Conservation (phyloP, 2,113 vertebrate species). For the Gadus macrocephalus region DNA sequence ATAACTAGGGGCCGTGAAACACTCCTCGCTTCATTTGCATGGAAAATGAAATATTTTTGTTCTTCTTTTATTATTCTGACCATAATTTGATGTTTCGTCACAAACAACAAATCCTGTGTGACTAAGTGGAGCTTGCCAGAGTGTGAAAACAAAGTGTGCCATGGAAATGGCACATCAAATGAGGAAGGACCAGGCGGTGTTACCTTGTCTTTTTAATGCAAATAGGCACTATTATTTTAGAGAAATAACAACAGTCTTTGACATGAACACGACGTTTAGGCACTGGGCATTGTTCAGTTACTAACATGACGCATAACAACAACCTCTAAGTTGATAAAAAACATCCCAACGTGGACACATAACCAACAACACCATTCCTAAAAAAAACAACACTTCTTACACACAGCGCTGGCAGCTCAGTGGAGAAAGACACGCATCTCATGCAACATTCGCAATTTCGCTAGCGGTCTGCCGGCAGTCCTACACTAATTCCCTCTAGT, state of each 20-base stretch:
- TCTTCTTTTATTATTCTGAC: too few relatives aligned
- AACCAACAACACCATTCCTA: conserved; percentile 44
- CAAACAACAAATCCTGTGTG: too few relatives aligned
- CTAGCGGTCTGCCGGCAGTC: conserved; percentile 61
- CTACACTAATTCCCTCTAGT: conserved; percentile 60
- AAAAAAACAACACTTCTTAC: conserved; percentile 39
- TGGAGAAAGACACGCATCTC: conserved; percentile 46
- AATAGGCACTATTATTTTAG: conserved; percentile 57
- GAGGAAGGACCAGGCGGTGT: conserved; percentile 49
- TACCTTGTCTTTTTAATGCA: conserved; percentile 64
- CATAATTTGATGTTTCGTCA: too few relatives aligned
- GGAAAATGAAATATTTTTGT: too few relatives aligned
- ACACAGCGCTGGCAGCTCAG: conserved; percentile 30
- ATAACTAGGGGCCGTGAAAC: too few relatives aligned
- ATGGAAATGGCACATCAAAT: conserved; percentile 33
- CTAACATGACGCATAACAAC: not conserved
- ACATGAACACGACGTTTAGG: conserved; percentile 51
- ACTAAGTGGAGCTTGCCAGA: conserved; percentile 13
- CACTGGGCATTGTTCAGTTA: conserved; percentile 44
- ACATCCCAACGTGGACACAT: conserved; percentile 33
- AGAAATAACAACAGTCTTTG: conserved; percentile 43
- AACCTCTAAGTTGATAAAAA: conserved; percentile 34
- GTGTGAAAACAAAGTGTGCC: conserved; percentile 26
- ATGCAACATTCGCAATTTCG: conserved; percentile 65
- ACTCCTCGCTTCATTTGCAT: too few relatives aligned